These are phyloP conservation scores for Bufo bufo DNA, from an alignment of 2,113 vertebrate species.

Conservation along the genomic window DNA sequence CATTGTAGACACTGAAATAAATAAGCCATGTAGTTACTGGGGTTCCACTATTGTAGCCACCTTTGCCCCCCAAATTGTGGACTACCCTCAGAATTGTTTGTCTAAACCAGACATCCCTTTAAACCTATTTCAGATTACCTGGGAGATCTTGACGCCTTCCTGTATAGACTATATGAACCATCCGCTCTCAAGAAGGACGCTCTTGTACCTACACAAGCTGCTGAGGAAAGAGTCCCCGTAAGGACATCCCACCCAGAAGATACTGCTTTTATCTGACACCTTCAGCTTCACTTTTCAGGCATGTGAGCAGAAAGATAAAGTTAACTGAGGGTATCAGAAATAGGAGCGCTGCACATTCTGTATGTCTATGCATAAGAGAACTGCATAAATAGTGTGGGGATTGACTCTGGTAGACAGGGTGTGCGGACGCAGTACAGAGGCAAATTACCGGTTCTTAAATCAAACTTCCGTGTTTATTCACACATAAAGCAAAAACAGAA, in stretches of 20 bases:
- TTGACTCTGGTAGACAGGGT: too few species aligned
- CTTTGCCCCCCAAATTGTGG: not conserved
- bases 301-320: not conserved
- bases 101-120: too few species aligned
- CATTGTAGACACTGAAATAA: not conserved
- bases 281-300: not conserved
- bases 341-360: not conserved
- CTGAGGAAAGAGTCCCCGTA: not conserved
- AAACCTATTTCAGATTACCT: not conserved
- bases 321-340: not conserved
- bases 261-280: not conserved
- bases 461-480: too few species aligned
- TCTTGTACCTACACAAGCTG: not conserved
- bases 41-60: not conserved
- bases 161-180: not conserved
- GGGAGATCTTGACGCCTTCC: not conserved
- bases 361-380: not conserved
- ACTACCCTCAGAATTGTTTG: too few species aligned
- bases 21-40: not conserved
- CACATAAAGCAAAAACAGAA: too few species aligned
- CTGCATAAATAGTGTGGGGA: too few species aligned
- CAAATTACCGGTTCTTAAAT: too few species aligned
- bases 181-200: not conserved
- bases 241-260: not conserved
- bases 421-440: too few species aligned